phyloP scores from a whole-genome alignment of 53 echinoderm and acorn worm species.

The Patiria pectinifera region DNA sequence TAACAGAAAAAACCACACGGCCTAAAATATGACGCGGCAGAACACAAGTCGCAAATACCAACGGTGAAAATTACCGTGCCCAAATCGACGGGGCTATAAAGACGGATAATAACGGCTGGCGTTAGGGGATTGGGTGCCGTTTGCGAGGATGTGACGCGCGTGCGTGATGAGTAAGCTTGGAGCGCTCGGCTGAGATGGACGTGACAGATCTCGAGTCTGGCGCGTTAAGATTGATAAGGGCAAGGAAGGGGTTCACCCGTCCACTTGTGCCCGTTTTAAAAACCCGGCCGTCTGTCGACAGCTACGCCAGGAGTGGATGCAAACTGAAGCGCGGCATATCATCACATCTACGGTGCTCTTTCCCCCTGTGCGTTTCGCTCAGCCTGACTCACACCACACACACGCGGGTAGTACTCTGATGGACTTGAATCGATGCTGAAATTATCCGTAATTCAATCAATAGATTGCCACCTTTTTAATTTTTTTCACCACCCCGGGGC shows the following conservation, averaged over 20 bases:
- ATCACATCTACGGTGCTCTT: background rate
- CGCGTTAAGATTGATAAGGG: constrained; percentile 18
- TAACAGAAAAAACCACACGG: constrained; percentile 1
- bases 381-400: constrained; percentile 12
- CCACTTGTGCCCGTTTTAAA: constrained; percentile 36
- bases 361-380: background rate
- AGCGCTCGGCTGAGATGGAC: background rate
- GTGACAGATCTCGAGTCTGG: constrained; percentile 4
- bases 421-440: constrained; percentile 74
- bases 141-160: constrained; percentile 37
- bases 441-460: constrained; percentile 62
- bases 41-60: background rate
- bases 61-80: constrained; percentile 20
- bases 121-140: background rate
- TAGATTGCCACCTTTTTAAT: constrained; percentile 48
- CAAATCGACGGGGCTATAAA: background rate
- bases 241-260: background rate
- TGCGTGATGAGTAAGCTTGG: constrained; percentile 28
- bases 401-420: constrained; percentile 50
- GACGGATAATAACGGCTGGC: background rate
- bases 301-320: background rate
- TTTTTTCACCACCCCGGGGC: background rate
- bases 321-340: constrained; percentile 5
- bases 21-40: background rate
- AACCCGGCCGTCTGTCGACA: constrained; percentile 37